phyloP scores from a whole-genome alignment of 2,797 vertebrate species.

The Bucorvus abyssinicus region DNA sequence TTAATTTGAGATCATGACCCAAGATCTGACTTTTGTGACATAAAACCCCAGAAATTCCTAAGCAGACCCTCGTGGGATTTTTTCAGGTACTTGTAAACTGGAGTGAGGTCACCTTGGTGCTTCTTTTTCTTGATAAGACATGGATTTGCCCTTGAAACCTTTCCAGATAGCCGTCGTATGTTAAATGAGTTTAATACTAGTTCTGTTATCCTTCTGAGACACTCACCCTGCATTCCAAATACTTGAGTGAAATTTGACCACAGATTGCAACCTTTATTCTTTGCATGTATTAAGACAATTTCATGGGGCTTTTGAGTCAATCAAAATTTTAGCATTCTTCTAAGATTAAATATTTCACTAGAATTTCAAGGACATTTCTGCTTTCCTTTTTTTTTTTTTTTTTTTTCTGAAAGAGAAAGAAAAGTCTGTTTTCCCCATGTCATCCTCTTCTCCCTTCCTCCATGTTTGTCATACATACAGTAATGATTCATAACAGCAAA shows the following conservation, averaged over 20 bases:
- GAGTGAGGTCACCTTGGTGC: neutral
- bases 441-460: neutral
- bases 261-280: neutral
- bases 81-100: neutral
- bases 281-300: neutral
- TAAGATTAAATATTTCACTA: neutral
- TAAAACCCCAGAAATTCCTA: neutral
- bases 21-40: neutral
- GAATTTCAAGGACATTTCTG: neutral
- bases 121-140: neutral
- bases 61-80: neutral
- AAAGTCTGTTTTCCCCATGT: neutral
- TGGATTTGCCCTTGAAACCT: neutral
- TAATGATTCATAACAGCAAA: neutral
- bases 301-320: neutral
- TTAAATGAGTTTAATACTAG: neutral
- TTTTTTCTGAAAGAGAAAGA: too few species aligned
- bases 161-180: neutral
- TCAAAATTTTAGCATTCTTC: neutral
- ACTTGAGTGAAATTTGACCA: neutral
- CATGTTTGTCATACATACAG: neutral
- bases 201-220: neutral
- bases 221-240: neutral
- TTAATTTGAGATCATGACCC: neutral
- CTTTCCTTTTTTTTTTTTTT: neutral